Evolutionary conservation across 2,797 vertebrate species (phyloP).

Genomic region (Phoxinus dragarum): DNA sequence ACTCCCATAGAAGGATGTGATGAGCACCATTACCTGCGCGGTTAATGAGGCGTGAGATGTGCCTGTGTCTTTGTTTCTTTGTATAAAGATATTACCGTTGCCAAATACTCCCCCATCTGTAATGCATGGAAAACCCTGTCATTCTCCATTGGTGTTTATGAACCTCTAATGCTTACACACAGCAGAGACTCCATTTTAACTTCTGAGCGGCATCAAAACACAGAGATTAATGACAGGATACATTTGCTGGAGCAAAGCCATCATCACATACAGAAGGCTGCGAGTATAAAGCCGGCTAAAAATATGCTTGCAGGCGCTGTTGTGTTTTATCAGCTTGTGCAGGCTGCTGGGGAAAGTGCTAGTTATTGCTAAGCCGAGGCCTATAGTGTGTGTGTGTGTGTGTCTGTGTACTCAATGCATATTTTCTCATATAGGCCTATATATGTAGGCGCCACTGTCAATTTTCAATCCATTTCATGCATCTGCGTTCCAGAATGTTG

Average conservation of each 20-base stretch:
- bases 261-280: conserved; percentile 38
- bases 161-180: conserved; percentile 37
- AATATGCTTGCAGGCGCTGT: conserved; percentile 38
- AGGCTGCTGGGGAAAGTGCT: conserved; percentile 17
- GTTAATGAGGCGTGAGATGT: conserved; percentile 56
- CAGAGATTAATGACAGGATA: conserved; percentile 42
- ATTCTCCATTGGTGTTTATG: conserved; percentile 38
- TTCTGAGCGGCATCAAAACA: conserved; percentile 41
- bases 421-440: not conserved
- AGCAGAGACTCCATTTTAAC: conserved; percentile 47
- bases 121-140: conserved; percentile 28
- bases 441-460: not conserved
- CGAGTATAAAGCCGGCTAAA: conserved; percentile 26
- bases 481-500: conserved; percentile 6
- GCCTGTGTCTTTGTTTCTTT: conserved; percentile 40
- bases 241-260: conserved; percentile 40
- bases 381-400: conserved; percentile 2
- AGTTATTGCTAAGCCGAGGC: conserved; percentile 35
- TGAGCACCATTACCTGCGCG: conserved; percentile 52
- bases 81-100: conserved; percentile 26
- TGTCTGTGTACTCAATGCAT: not conserved
- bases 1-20: conserved; percentile 23
- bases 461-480: conserved; percentile 3
- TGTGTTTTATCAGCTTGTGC: conserved; percentile 43
- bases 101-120: conserved; percentile 38